phyloP scores from a whole-genome alignment of 2,888 invertebrate species.

The Aradus depressus region DNA sequence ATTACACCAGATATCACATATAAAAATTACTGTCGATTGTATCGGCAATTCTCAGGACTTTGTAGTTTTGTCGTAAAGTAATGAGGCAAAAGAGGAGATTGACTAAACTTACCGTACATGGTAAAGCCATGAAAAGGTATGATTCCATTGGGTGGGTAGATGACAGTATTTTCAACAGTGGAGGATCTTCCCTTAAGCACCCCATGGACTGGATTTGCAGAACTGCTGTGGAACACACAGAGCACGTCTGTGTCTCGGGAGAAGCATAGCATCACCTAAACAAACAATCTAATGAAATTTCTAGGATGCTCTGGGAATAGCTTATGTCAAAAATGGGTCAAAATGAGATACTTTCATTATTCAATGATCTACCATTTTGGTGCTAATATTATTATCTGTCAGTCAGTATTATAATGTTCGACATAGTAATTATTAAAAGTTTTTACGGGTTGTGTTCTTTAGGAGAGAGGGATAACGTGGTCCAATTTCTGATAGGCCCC shows the following conservation, averaged over 20 bases:
- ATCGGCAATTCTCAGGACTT: background rate
- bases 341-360: no score
- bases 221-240: conserved; percentile 49
- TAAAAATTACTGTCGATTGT: background rate
- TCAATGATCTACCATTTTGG: no score
- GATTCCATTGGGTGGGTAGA: conserved; percentile 86
- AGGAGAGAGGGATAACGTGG: no score
- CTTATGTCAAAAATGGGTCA: no score
- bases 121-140: conserved; percentile 96
- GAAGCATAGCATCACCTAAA: conserved; percentile 73
- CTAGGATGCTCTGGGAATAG: no score
- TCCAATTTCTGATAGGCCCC: no score
- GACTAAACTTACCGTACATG: conserved; percentile 70
- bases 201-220: conserved; percentile 55
- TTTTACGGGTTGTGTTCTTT: no score
- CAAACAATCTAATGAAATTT: background rate
- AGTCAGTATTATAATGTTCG: no score
- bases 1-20: background rate
- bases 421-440: no score
- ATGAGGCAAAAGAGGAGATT: no score
- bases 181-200: conserved; percentile 60
- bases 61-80: no score
- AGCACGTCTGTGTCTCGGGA: conserved; percentile 76
- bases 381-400: no score
- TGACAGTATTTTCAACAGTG: conserved; percentile 54